Percentiles rank a stretch among this genome's conserved stretches.
These are phyloP conservation scores for Erannis defoliaria DNA, from an alignment of 2,888 invertebrate species.

Conservation along the genomic window DNA sequence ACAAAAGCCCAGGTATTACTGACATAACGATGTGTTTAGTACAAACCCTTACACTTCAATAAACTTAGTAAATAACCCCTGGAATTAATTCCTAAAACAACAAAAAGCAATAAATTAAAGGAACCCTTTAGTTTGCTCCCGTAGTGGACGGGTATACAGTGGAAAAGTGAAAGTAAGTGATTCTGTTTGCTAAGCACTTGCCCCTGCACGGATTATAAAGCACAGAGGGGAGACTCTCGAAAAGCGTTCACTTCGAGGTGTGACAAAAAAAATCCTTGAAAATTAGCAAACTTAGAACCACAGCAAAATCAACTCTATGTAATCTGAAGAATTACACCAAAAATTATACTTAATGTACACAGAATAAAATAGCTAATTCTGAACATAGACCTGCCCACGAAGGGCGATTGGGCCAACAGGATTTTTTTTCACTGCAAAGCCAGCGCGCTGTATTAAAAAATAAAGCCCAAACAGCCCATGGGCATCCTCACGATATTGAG, in stretches of 20 bases:
- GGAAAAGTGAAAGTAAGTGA: constrained; percentile 27
- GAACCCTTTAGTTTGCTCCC: constrained; percentile 17
- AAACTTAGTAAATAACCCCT: neutral
- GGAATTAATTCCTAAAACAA: constrained; percentile 21
- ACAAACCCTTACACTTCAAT: constrained; percentile 1
- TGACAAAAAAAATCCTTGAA: no score
- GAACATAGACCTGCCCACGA: no score
- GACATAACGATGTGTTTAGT: neutral
- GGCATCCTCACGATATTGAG: no score
- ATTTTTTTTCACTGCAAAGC: no score
- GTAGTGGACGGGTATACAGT: constrained; percentile 18
- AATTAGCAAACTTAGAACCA: no score
- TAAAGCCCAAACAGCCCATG: no score
- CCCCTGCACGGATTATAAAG: neutral
- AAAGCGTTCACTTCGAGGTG: neutral
- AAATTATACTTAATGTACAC: no score
- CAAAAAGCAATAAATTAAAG: constrained; percentile 28
- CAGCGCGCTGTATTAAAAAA: no score
- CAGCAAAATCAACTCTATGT: no score
- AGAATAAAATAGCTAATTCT: no score
- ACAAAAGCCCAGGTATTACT: no score
- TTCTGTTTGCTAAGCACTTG: constrained; percentile 26
- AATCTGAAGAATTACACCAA: neutral
- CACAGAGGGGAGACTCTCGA: neutral
- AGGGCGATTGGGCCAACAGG: no score